These are phyloP conservation scores for Grammomys surdaster DNA, from an alignment of 2,113 vertebrate genomes.

Conservation along the genomic window DNA sequence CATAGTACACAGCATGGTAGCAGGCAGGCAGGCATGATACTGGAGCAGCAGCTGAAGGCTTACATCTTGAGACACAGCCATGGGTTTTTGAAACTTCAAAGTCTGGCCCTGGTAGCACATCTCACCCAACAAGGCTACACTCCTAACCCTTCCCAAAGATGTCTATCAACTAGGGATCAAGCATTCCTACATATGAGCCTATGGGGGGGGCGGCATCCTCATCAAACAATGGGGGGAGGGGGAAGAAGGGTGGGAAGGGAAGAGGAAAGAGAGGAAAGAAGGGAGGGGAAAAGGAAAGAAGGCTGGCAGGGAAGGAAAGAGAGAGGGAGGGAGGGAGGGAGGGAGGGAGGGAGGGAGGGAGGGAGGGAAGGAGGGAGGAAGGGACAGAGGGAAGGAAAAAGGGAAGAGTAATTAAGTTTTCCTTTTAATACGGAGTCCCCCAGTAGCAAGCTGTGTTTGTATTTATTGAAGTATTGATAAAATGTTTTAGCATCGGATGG, in stretches of 20 bases:
- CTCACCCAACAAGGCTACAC: neutral
- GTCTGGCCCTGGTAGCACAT: neutral
- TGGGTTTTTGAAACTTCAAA: neutral
- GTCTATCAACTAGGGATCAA: neutral
- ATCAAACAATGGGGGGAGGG: neutral
- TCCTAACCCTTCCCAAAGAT: neutral
- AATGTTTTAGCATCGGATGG: neutral
- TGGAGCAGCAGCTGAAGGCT: neutral
- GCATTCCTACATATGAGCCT: neutral
- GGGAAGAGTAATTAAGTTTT: neutral
- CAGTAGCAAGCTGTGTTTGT: neutral
- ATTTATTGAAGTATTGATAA: neutral
- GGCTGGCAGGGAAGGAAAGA: no score
- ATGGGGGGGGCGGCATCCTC: no score
- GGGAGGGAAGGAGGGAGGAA: accelerated
- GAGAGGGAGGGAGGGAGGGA: no score
- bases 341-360: neutral
- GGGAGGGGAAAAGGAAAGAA: no score
- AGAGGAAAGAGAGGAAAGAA: neutral
- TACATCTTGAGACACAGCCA: neutral
- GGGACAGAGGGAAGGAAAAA: accelerated
- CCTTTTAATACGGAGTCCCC: neutral
- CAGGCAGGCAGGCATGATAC: neutral
- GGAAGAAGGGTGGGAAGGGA: no score
- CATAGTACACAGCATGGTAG: neutral